These are phyloP conservation scores for Andrena dorsata DNA, from an alignment of 2,888 invertebrate species.

Conservation along the genomic window DNA sequence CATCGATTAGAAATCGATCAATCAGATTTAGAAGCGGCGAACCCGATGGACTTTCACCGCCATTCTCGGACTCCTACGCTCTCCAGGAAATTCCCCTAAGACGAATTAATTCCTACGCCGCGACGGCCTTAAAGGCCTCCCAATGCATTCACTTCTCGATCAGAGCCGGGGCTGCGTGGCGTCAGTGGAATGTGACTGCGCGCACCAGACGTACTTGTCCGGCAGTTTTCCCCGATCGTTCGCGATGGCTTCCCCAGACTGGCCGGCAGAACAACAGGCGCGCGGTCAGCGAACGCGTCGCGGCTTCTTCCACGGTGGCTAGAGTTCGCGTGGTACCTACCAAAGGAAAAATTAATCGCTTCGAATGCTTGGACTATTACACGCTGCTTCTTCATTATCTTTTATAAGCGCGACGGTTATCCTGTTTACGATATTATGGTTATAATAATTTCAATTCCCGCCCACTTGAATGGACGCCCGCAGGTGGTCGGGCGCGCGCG, in stretches of 20 bases:
- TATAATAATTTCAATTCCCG: conserved; percentile 60
- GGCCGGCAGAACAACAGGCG: neutral
- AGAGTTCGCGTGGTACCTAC: neutral
- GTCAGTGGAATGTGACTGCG: conserved; percentile 41
- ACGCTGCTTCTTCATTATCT: conserved; percentile 26
- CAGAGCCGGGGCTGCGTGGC: conserved; percentile 19
- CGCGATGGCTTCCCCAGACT: neutral
- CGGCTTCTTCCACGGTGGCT: too few relatives aligned
- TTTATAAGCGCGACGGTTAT: conserved; percentile 30
- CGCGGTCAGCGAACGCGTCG: neutral
- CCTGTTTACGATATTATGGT: conserved; percentile 48
- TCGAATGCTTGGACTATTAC: neutral
- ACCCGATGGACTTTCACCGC: conserved; percentile 70
- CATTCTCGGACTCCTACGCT: conserved; percentile 65
- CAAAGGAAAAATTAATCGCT: conserved; percentile 14
- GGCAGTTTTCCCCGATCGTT: neutral
- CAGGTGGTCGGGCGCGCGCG: conserved; percentile 61
- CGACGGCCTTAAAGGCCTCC: conserved; percentile 56
- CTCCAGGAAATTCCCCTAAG: conserved; percentile 58
- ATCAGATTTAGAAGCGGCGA: conserved; percentile 68
- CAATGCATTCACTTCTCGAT: conserved; percentile 52
- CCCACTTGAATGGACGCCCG: conserved; percentile 44
- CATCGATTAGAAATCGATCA: conserved; percentile 70
- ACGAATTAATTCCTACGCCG: conserved; percentile 58
- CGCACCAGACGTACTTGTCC: neutral